Base-by-base conservation (phyloP, 2,797 vertebrate species). In the Enteromius viviparus region DNA sequence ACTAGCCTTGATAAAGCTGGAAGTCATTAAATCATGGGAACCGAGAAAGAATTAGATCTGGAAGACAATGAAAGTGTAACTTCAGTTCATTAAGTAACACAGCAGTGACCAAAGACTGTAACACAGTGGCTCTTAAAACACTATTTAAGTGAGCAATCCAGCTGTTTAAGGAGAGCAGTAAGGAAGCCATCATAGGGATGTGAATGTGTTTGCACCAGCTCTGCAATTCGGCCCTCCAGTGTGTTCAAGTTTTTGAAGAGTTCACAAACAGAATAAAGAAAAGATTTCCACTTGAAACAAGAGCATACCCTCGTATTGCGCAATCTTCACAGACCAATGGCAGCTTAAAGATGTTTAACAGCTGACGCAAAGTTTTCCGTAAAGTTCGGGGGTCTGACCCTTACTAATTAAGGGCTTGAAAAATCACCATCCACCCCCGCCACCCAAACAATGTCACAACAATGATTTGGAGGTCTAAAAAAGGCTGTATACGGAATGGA, bases 51-150 rank as follows among this genome's bases (percentile, higher is more conserved):
- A n/a, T 11, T 75, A 75, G 71, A 55, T 23, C 4, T 37, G 2
- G 17, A 68, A 37, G 32, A 79, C 62, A 79, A 68, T 37, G 9
- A 47, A 49, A 37, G 77, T 15, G 19, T 40, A 58, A 60, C 53
- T 66, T 78, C 45, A 51, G 29, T 68, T 68, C 21, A 79, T 78
- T 37, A 53, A 68, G 21, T 9, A 66, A 66, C 76, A 68, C 53
- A 19, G 47, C 32, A 26, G 5, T 53, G n/a, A 53, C 34, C 47
- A 53, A 29, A 51, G 76, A 65, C 21, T 78, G 14, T 34, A n/a
- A 78, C 45, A 19, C 42, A 21, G 58, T 45, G 60, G 19, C 64
- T 78, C 47, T 12, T 37, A 51, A 12, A 78, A 37, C 12, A 66
- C 34, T 66, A 17, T 79, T 53, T 21, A 40, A 10, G 15, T 29